Conservation (phyloP, 1,140 invertebrate species). For the Leptonema lineaticorne region DNA sequence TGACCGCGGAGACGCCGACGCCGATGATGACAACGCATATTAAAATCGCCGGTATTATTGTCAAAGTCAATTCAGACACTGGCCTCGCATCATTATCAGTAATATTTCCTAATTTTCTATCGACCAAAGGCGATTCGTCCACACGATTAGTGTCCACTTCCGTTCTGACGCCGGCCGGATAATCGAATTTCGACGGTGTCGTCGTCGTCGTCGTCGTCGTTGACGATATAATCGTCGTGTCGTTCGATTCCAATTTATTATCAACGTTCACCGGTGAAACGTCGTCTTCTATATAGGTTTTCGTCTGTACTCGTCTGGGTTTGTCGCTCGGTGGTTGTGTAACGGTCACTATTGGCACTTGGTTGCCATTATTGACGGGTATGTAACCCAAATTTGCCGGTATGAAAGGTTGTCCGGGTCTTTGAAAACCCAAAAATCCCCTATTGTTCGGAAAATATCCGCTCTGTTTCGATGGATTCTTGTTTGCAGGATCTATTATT, state of each 20-base stretch:
- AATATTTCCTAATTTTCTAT: slow-evolving; percentile 38
- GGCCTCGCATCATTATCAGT: slow-evolving; percentile 48
- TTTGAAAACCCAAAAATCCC: slow-evolving; percentile 31
- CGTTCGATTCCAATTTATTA: slow-evolving; percentile 36
- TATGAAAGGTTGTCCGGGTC: slow-evolving; percentile 46
- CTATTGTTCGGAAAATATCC: slow-evolving; percentile 38
- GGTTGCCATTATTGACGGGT: slow-evolving; percentile 26
- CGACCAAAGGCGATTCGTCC: background rate
- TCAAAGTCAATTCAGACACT: slow-evolving; percentile 53
- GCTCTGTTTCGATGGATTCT: slow-evolving; percentile 1
- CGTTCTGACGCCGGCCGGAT: slow-evolving; percentile 19
- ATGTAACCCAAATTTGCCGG: slow-evolving; percentile 35
- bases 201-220: slow-evolving; percentile 40
- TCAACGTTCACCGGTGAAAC: slow-evolving; percentile 37
- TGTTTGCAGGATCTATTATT: slow-evolving; percentile 52
- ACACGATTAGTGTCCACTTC: slow-evolving; percentile 22
- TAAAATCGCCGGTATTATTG: slow-evolving; percentile 61
- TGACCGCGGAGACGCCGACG: slow-evolving; percentile 56
- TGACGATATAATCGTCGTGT: no score
- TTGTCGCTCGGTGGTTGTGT: slow-evolving; percentile 20
- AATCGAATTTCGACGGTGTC: slow-evolving; percentile 36
- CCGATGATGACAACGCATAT: slow-evolving; percentile 59
- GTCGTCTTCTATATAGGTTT: slow-evolving; percentile 38
- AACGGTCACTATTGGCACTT: background rate
- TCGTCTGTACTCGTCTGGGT: slow-evolving; percentile 35